Evolutionary conservation across 2,888 invertebrate genomes (phyloP).

Genomic region (Polydesmus complanatus): DNA sequence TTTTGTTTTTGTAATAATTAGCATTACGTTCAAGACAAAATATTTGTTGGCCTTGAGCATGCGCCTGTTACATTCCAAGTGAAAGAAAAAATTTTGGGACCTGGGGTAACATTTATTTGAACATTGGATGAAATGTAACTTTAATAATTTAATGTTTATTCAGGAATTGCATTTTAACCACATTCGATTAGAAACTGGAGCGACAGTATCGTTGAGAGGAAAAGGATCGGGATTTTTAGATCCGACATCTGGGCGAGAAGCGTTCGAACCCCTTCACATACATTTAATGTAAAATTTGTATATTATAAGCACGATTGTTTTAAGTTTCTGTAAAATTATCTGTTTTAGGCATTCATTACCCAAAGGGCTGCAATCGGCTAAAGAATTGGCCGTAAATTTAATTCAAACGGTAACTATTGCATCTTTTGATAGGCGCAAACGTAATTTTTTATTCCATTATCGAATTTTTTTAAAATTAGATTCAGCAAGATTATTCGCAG

Average conservation of each 20-base stretch:
- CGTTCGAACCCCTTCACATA: constrained; percentile 58
- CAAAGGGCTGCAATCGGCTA: constrained; percentile 52
- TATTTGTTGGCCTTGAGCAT: constrained; percentile 61
- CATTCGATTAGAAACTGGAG: constrained; percentile 62
- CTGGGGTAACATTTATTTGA: constrained; percentile 25
- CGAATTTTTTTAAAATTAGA: constrained; percentile 1
- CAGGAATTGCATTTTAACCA: constrained; percentile 48
- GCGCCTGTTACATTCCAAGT: constrained; percentile 61
- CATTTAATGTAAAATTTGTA: constrained; percentile 47
- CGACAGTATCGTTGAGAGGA: constrained; percentile 55
- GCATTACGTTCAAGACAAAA: constrained; percentile 46
- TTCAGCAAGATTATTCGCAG: constrained; percentile 18
- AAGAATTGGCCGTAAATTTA: constrained; percentile 57
- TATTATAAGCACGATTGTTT: constrained; percentile 2
- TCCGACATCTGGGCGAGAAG: constrained; percentile 42
- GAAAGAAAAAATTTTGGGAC: constrained; percentile 55
- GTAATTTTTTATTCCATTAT: background rate
- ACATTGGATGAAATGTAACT: background rate
- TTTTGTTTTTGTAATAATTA: constrained; percentile 18
- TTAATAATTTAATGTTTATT: background rate
- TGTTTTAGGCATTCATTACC: constrained; percentile 48
- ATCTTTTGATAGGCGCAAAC: background rate
- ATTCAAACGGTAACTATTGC: constrained; percentile 50
- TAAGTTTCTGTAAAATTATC: background rate
- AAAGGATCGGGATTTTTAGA: constrained; percentile 49